Base-by-base conservation (phyloP, 2,888 invertebrate species). In the Allacma fusca region DNA sequence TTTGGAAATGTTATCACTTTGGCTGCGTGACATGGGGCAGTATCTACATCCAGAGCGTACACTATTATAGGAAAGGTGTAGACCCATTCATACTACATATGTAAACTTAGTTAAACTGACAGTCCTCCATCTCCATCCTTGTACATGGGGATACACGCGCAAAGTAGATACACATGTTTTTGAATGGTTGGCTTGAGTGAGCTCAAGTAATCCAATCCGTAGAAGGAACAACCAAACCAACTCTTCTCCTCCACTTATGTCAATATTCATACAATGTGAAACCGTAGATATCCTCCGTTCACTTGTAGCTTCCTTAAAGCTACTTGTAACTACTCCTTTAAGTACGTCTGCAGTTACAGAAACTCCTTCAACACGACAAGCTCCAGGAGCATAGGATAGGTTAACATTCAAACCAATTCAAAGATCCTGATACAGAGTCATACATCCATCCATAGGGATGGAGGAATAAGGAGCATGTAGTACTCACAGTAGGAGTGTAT, bases 151-250 rank as follows among this genome's bases (percentile, higher is more conserved):
- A 50, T 50, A 65, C 65, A 62, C 50, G 26, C 62, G 44, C 65
- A 74, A 74, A 74, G 74, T 74, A 65, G 74, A 74, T 74, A 74
- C 74, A 74, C 74, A 74, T 74, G 74, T 74, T 74, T 34, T 74
- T 24, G n/a, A 28, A 74, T 74, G 74, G 43, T 50, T 44, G 65
- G 65, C 64, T 74, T 65, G 74, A 74, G 74, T 74, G 74, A 74
- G 73, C 73, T 40, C 23, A 40, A 67, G 65, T 65, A 65, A 74
- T 65, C 74, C 74, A 65, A 74, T 74, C 74, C 74, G 16, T 29
- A 73, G 64, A 44, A 50, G 7, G 26, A 73, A 40, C 40, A 34
- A 40, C 68, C 34, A 34, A 68, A 68, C 40, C 23, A 62, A 62
- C 62, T 43, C 57, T n/a, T 71, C 71, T 43, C 57, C 28, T 65